Evolutionary conservation across 2,113 vertebrate species (phyloP).

Genomic region (Corvus hawaiiensis): DNA sequence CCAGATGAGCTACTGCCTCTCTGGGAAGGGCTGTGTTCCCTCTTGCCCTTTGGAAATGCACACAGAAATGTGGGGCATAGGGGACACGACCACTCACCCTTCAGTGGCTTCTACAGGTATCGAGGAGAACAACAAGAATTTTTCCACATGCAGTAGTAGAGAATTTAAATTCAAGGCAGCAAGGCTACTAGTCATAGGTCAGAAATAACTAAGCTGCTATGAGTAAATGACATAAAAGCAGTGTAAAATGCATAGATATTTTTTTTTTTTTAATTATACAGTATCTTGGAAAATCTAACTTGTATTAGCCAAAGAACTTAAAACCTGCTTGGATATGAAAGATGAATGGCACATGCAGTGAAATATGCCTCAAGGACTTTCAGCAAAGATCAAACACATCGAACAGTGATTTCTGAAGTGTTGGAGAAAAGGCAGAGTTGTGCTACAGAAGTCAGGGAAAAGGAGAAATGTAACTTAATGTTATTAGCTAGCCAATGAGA

Average conservation of each 20-base stretch:
- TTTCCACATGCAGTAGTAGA: background rate
- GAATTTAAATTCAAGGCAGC: background rate
- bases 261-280: background rate
- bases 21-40: background rate
- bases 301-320: background rate
- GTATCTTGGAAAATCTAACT: background rate
- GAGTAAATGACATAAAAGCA: background rate
- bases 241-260: background rate
- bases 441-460: background rate
- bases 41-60: background rate
- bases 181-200: background rate
- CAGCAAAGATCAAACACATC: background rate
- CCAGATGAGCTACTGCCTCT: background rate
- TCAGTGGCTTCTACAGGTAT: background rate
- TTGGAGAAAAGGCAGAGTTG: background rate
- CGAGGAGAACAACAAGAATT: background rate
- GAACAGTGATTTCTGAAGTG: background rate
- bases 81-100: background rate
- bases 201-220: background rate
- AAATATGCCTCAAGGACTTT: background rate
- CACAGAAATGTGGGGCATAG: background rate
- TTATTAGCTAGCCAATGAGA: background rate
- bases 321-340: background rate
- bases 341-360: background rate
- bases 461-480: background rate